phyloP scores from a whole-genome alignment of 2,113 vertebrate species.

The Galeopterus variegatus region DNA sequence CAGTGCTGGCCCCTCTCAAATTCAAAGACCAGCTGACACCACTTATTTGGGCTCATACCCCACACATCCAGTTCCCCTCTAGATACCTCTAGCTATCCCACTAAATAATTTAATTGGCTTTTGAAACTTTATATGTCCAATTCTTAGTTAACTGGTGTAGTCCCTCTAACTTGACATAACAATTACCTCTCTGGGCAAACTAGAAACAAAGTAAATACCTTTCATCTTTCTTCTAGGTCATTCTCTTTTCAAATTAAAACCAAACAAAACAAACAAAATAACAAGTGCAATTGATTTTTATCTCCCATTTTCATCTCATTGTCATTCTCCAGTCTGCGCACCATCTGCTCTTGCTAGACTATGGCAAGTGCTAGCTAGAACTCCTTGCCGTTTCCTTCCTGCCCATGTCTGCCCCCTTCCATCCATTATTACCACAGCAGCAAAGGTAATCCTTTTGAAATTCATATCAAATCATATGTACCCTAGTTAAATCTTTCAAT shows the following conservation, averaged over 20 bases:
- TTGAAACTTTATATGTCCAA: neutral
- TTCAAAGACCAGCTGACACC: neutral
- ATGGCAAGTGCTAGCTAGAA: neutral
- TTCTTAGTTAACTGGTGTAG: neutral
- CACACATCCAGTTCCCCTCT: neutral
- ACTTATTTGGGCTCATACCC: neutral
- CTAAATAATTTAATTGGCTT: conserved; percentile 7
- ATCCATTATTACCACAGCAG: neutral
- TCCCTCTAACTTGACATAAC: neutral
- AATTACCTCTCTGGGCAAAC: neutral
- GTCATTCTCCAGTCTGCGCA: neutral
- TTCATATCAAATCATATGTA: neutral
- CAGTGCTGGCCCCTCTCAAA: neutral
- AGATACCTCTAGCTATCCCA: neutral
- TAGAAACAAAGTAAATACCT: neutral
- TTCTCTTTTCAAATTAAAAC: neutral
- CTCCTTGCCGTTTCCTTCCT: neutral
- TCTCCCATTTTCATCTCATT: neutral
- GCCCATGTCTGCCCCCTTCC: too few species aligned
- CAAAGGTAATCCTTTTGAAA: neutral
- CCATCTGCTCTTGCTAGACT: neutral
- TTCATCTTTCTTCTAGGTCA: neutral
- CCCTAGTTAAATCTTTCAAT: neutral
- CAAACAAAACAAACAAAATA: neutral
- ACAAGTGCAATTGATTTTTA: neutral